These are phyloP conservation scores for Erebia ligea DNA, from an alignment of 2,888 invertebrate species.

Conservation along the genomic window DNA sequence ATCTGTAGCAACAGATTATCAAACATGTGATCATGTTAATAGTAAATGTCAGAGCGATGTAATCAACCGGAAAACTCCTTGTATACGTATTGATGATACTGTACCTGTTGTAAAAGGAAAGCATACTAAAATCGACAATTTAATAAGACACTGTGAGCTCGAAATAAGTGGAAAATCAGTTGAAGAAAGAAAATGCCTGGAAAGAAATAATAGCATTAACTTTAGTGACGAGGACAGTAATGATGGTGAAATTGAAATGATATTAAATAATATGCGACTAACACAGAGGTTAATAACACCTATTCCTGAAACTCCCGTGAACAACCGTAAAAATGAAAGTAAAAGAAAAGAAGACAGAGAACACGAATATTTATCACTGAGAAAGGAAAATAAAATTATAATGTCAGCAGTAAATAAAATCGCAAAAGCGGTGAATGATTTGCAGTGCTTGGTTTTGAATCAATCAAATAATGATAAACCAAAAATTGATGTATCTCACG, in stretches of 20 bases:
- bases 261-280: conserved; percentile 61
- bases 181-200: conserved; percentile 54
- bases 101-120: conserved; percentile 2
- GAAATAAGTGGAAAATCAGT: conserved; percentile 38
- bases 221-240: conserved; percentile 45
- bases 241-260: conserved; percentile 64
- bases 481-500: conserved; percentile 10
- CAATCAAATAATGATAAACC: conserved; percentile 24
- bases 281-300: conserved; percentile 57
- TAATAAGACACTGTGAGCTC: conserved; percentile 38
- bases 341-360: conserved; percentile 21
- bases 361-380: conserved; percentile 48
- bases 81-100: conserved; percentile 10
- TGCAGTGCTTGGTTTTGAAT: conserved; percentile 47
- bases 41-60: neutral
- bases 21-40: neutral
- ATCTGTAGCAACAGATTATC: neutral
- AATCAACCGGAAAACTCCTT: neutral
- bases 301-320: conserved; percentile 59
- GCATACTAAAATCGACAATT: conserved; percentile 29
- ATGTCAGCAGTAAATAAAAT: conserved; percentile 44
- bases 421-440: conserved; percentile 47
- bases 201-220: conserved; percentile 55
- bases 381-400: conserved; percentile 49
- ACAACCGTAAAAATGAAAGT: conserved; percentile 33